Conservation (phyloP, 2,888 invertebrate species). For the Macroteleia sp. region DNA sequence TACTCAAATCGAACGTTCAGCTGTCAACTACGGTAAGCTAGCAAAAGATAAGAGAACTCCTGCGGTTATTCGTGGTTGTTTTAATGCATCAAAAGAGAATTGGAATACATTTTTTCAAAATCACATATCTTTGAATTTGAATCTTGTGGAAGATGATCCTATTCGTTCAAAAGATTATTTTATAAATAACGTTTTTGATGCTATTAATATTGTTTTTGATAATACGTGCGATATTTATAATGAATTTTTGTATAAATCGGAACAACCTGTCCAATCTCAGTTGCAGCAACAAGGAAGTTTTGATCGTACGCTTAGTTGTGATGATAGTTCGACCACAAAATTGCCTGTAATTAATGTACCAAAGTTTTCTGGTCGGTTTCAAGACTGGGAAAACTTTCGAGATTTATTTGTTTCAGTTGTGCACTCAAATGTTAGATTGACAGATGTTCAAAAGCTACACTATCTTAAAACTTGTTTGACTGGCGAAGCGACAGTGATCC, state of each 20-base stretch:
- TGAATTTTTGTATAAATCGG: background rate
- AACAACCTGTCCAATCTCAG: background rate
- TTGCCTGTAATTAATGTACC: background rate
- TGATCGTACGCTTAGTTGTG: background rate
- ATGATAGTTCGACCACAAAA: background rate
- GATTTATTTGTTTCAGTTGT: background rate
- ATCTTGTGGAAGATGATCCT: background rate
- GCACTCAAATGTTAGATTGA: background rate
- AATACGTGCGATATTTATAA: background rate
- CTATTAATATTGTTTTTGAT: background rate
- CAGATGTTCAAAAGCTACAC: background rate
- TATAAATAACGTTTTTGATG: background rate
- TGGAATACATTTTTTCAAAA: background rate
- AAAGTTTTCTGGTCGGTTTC: background rate
- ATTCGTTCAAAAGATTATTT: background rate
- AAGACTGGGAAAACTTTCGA: slow-evolving; percentile 6
- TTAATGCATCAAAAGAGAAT: background rate
- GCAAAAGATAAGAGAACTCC: background rate
- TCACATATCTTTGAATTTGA: background rate
- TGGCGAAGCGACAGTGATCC: background rate
- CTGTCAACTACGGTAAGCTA: background rate
- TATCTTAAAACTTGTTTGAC: background rate
- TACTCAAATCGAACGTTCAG: background rate
- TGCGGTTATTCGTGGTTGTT: background rate
- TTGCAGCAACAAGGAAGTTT: background rate